Conservation (phyloP, 2,888 invertebrate genomes). For the Lasioglossum marginatum region DNA sequence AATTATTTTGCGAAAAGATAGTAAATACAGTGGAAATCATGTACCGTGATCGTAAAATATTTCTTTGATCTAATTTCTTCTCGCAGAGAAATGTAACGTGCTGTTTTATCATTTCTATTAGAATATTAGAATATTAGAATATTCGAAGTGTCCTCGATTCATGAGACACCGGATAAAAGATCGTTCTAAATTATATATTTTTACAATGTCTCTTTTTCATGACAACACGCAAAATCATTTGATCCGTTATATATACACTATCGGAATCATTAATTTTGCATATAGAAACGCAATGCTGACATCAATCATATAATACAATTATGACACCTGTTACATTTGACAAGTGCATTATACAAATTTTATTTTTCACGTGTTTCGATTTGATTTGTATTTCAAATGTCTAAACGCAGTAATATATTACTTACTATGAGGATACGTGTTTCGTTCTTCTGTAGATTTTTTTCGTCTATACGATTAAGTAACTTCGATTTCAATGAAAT, state of each 20-base stretch:
- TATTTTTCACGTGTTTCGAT: slow-evolving; percentile 16
- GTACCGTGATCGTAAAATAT: background rate
- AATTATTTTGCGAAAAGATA: slow-evolving; percentile 39
- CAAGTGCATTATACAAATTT: slow-evolving; percentile 33
- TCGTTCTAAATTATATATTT: background rate
- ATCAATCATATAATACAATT: slow-evolving; percentile 21
- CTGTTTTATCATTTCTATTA: background rate
- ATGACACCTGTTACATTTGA: slow-evolving; percentile 65
- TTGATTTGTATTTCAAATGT: background rate
- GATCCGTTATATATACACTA: background rate
- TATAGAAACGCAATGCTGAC: background rate
- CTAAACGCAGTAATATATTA: background rate
- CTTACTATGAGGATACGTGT: background rate
- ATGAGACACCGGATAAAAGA: slow-evolving; percentile 25
- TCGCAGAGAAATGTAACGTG: background rate
- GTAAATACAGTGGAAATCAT: slow-evolving; percentile 23
- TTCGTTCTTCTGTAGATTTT: background rate
- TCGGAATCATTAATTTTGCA: background rate
- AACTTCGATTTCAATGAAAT: background rate
- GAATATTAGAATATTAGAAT: no score
- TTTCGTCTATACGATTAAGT: background rate
- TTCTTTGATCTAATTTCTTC: background rate
- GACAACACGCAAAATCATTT: background rate
- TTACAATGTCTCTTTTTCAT: background rate
- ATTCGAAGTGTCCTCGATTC: slow-evolving; percentile 26